These are phyloP conservation scores for Lepus townsendii DNA, from an alignment of 2,797 vertebrate species.

Conservation along the genomic window DNA sequence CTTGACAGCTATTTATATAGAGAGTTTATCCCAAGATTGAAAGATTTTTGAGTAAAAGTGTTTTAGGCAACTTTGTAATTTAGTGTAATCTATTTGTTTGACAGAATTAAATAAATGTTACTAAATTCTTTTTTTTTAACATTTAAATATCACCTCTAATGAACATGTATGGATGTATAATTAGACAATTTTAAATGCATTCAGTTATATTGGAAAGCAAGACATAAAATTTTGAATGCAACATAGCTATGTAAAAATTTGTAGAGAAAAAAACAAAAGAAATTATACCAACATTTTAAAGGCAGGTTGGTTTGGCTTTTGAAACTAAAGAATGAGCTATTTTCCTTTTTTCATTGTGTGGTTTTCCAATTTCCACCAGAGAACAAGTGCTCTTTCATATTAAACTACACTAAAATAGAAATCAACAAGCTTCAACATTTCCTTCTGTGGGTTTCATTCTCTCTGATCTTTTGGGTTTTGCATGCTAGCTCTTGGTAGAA, in stretches of 20 bases:
- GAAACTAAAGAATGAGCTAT: neutral
- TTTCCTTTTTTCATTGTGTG: neutral
- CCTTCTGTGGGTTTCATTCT: neutral
- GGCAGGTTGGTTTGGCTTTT: neutral
- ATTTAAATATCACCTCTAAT: neutral
- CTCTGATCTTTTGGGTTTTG: neutral
- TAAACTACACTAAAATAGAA: neutral
- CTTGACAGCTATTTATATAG: neutral
- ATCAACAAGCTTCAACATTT: neutral
- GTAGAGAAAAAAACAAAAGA: neutral
- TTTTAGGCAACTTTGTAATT: neutral
- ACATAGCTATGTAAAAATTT: neutral
- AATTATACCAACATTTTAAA: neutral
- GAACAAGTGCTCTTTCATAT: neutral
- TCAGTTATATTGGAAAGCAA: neutral
- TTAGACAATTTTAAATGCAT: too few relatives aligned
- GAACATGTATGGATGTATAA: neutral
- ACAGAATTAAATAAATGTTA: neutral
- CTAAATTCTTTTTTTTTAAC: slow-evolving; percentile 33
- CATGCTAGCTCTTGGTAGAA: neutral
- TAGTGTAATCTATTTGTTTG: neutral
- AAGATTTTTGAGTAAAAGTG: neutral
- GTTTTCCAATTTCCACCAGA: neutral
- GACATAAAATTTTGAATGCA: neutral
- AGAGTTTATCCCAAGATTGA: neutral